Evolutionary conservation across 2,888 invertebrate genomes (phyloP).

Genomic region (Encarsia formosa): DNA sequence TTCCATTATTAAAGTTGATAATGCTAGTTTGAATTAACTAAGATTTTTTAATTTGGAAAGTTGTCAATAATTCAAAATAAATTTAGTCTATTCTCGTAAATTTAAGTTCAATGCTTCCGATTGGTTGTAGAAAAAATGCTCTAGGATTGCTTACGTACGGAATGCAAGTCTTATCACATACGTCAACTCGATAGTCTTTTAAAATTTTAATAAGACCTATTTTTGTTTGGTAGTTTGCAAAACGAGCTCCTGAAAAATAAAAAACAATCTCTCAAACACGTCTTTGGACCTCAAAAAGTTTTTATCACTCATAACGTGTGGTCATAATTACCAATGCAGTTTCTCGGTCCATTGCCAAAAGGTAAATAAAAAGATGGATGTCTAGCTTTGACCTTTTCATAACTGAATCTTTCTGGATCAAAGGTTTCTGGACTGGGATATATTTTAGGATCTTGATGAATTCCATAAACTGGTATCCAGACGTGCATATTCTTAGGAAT

Average conservation of each 20-base stretch:
- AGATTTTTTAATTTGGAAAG: too few relatives aligned
- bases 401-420: neutral
- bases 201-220: constrained; percentile 43
- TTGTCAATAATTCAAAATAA: too few relatives aligned
- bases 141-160: constrained; percentile 33
- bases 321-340: neutral
- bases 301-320: neutral
- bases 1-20: too few relatives aligned
- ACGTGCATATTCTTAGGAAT: neutral
- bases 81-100: constrained; percentile 29
- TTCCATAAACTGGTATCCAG: neutral
- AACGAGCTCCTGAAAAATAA: constrained; percentile 34
- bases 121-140: constrained; percentile 33
- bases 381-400: neutral
- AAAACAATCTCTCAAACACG: neutral
- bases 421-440: neutral
- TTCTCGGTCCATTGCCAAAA: neutral
- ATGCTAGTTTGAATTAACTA: too few relatives aligned
- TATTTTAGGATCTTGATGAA: neutral
- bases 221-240: constrained; percentile 44
- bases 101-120: constrained; percentile 38
- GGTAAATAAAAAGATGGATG: neutral
- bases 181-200: constrained; percentile 38
- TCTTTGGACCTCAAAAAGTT: too few relatives aligned
- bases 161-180: constrained; percentile 39